Evolutionary conservation across 1,140 invertebrate species (phyloP).

Genomic region (Pseudomyrmex cubaensis): DNA sequence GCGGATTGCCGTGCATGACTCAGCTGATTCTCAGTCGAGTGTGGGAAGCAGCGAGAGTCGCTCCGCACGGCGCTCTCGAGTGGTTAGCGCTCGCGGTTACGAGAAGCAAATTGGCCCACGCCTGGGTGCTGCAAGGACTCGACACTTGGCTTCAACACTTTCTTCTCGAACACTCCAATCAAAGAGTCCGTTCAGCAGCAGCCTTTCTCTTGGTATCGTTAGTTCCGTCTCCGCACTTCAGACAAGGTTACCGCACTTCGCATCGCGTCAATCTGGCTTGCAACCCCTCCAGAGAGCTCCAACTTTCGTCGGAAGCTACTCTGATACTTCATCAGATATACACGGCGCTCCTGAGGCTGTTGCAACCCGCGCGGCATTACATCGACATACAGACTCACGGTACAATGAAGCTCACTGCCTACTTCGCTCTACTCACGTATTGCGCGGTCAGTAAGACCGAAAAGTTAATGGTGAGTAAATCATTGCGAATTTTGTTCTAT

Average conservation of each 20-base stretch:
- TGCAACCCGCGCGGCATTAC: conserved; percentile 93
- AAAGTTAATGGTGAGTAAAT: conserved; percentile 93
- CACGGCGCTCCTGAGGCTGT: conserved; percentile 90
- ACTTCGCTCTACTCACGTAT: conserved; percentile 95
- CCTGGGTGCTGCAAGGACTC: conserved; percentile 94
- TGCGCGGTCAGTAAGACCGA: conserved; percentile 95
- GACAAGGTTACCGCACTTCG: conserved; percentile 92
- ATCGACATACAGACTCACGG: conserved; percentile 94
- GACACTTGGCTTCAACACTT: conserved; percentile 96
- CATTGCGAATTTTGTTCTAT: neutral
- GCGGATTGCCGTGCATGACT: conserved; percentile 93
- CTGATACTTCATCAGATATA: conserved; percentile 94
- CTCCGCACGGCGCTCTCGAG: conserved; percentile 95
- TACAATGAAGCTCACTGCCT: conserved; percentile 95
- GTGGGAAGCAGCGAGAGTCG: conserved; percentile 96
- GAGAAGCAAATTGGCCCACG: conserved; percentile 94
- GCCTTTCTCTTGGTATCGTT: conserved; percentile 94
- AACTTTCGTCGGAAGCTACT: conserved; percentile 90
- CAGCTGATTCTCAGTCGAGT: conserved; percentile 94
- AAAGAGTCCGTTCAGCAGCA: conserved; percentile 93
- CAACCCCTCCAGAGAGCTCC: conserved; percentile 83
- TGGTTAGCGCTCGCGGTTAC: conserved; percentile 94
- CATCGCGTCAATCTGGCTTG: conserved; percentile 84
- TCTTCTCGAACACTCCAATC: conserved; percentile 93
- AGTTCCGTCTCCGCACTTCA: conserved; percentile 94